Evolutionary conservation across 2,113 vertebrate species (phyloP).

Genomic region (Melanerpes formicivorus): DNA sequence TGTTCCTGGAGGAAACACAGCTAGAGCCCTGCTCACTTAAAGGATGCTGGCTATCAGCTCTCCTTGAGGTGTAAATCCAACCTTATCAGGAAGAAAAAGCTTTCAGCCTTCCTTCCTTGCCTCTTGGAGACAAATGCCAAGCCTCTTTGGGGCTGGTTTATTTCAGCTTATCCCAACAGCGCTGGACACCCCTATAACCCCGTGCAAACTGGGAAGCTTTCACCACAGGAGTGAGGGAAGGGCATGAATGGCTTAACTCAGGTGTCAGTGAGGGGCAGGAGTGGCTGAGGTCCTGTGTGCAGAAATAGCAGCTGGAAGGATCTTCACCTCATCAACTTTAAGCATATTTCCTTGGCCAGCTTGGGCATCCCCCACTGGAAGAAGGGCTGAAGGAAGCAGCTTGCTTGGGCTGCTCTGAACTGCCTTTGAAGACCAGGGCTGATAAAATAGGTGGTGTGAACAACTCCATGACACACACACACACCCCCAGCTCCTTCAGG

Average conservation of each 20-base stretch:
- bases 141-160: constrained; percentile 4
- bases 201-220: background rate
- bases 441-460: background rate
- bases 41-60: constrained; percentile 32
- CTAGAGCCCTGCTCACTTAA: background rate
- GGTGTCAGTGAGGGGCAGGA: background rate
- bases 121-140: background rate
- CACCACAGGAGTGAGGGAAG: background rate
- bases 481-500: background rate
- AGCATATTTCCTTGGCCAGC: background rate
- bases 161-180: background rate
- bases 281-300: background rate
- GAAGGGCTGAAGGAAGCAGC: background rate
- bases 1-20: background rate
- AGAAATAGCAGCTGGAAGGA: constrained; percentile 12
- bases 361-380: background rate
- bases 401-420: background rate
- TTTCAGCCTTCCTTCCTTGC: constrained; percentile 42
- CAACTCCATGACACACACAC: background rate
- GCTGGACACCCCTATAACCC: background rate
- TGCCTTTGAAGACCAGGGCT: background rate
- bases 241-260: background rate
- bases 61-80: constrained; percentile 57
- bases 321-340: background rate
- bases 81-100: constrained; percentile 61